Conservation (phyloP, 2,797 vertebrate species). For the Buphagus erythrorhynchus region DNA sequence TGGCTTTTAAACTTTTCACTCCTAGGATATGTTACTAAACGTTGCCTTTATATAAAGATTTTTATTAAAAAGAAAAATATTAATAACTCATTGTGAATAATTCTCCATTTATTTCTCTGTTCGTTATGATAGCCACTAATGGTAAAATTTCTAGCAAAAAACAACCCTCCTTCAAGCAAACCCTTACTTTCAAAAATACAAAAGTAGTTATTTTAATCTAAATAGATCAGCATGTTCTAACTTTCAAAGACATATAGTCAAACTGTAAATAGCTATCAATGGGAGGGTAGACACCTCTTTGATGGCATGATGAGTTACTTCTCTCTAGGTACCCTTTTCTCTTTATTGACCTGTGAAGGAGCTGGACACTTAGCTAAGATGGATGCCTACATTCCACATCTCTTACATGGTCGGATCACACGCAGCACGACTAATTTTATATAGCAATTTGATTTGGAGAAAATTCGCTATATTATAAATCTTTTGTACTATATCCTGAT, state of each 20-base stretch:
- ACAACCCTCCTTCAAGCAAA: not conserved
- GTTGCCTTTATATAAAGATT: not conserved
- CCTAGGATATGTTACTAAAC: not conserved
- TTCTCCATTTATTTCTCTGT: not conserved
- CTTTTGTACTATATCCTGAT: not conserved
- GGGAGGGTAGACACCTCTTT: not conserved
- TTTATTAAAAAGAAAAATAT: not conserved
- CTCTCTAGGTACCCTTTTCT: not conserved
- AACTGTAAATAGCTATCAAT: not conserved
- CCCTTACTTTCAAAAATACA: not conserved
- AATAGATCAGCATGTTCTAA: not conserved
- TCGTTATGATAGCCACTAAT: not conserved
- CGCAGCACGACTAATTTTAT: not conserved
- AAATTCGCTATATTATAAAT: not conserved
- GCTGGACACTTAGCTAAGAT: not conserved
- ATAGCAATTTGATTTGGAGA: not conserved
- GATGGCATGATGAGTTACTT: not conserved
- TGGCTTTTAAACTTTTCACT: not conserved
- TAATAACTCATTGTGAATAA: not conserved
- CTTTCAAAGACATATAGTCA: not conserved
- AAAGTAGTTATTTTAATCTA: not conserved
- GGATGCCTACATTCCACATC: not conserved
- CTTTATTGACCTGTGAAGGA: not conserved
- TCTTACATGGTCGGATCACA: not conserved
- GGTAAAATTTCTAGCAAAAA: not conserved